phyloP scores from a whole-genome alignment of 2,888 invertebrate species.

The Tortricodes alternella region DNA sequence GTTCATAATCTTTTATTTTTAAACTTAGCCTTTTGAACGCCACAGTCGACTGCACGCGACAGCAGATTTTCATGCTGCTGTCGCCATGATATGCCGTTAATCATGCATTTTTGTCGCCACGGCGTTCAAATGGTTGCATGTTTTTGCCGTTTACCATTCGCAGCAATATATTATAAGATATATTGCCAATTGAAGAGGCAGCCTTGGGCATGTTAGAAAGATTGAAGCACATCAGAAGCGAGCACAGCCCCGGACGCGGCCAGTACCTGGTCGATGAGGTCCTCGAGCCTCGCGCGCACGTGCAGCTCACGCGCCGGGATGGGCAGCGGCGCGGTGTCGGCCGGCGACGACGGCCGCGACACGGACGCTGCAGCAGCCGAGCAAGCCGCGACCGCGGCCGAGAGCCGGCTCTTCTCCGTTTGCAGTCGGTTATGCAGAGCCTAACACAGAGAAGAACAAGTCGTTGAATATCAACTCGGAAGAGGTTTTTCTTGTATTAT shows the following conservation, averaged over 20 bases:
- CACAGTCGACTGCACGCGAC: too few species aligned
- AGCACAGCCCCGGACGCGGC: constrained; percentile 46
- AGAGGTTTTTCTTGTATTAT: too few species aligned
- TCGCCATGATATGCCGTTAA: too few species aligned
- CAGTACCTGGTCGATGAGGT: constrained; percentile 95
- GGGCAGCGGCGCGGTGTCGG: constrained; percentile 92
- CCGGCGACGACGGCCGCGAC: constrained; percentile 94
- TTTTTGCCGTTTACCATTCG: too few species aligned
- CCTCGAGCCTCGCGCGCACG: constrained; percentile 93
- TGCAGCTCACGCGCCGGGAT: constrained; percentile 92
- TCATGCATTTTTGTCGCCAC: too few species aligned
- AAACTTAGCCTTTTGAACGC: too few species aligned
- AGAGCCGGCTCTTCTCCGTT: constrained; percentile 92
- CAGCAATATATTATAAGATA: neutral
- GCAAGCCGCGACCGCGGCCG: constrained; percentile 94
- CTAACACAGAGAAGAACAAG: constrained; percentile 45
- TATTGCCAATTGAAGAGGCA: neutral
- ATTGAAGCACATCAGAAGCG: constrained; percentile 51
- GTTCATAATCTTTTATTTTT: too few species aligned
- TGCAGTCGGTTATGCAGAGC: constrained; percentile 93
- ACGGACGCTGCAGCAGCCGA: constrained; percentile 96
- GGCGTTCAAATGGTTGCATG: too few species aligned
- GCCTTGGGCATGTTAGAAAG: constrained; percentile 42
- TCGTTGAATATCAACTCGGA: too few species aligned
- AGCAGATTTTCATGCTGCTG: too few species aligned